Base-by-base conservation (phyloP, 2,888 invertebrate genomes). In the Drosophila greeni region DNA sequence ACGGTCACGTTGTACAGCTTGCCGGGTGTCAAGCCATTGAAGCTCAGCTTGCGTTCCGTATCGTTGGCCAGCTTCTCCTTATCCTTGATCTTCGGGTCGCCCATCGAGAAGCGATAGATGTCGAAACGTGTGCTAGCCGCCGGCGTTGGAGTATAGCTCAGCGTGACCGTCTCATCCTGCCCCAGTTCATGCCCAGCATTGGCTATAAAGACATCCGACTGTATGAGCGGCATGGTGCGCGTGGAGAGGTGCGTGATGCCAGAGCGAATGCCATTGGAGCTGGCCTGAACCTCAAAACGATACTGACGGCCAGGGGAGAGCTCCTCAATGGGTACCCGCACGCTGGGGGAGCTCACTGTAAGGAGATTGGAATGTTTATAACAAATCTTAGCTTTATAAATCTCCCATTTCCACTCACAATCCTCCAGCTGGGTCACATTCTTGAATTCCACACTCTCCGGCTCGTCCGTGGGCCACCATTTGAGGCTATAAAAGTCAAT, bases 1-100 rank as follows among this genome's bases (percentile, higher is more conserved):
- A 96, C 95, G 49, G 96, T 96, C 71, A 97, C 94, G 89, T 97
- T 97, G 90, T 97, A 97, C 36, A 97, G 91, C 73, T 94, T 92
- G 36, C 97, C 97, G 3, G 97, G 96, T 66, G 93, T 92, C 14
- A 97, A 90, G n/a, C 91, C 92, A 37, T 90, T 91, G 48, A 89
- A 89, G 71, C 93, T 92, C 7, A 96, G 94, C 87, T 94, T 93
- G 31, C 92, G 91, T 75, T 94, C 92, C 7, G 93, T 92, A 85
- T 92, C 93, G 82, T 93, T 92, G 20, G 95, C 93, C 40, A 91
- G 78, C 82, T 94, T 94, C 85, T 95, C 95, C 85, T 93, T 93
- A 40, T 93, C 92, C 8, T 92, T 92, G 71, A 94, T 93, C 14
- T 89, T 90, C 0, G 92, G 90, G 82, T 95, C 94, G 14, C 94